phyloP scores from a whole-genome alignment of 2,797 vertebrate genomes.

The Acanthornis magna region DNA sequence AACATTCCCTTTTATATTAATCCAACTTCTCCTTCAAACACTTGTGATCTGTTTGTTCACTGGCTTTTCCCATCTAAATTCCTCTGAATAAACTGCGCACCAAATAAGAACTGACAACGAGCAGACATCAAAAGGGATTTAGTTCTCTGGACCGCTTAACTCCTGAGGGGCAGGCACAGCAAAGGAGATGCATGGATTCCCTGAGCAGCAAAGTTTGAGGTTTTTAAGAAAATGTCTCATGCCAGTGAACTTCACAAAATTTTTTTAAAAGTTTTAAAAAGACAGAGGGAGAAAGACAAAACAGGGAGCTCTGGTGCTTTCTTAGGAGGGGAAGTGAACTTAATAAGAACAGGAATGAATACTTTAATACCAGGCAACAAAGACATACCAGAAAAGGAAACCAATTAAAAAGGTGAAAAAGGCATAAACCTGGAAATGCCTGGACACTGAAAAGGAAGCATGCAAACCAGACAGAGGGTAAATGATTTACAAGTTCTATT shows the following conservation, averaged over 20 bases:
- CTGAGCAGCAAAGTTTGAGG: not conserved
- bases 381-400: not conserved
- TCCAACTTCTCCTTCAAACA: slow-evolving; percentile 32
- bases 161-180: not conserved
- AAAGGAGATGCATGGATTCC: not conserved
- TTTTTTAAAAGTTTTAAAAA: not conserved
- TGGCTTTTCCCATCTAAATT: slow-evolving; percentile 26
- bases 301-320: not conserved
- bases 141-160: not conserved
- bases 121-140: slow-evolving; percentile 35
- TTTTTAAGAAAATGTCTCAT: not conserved
- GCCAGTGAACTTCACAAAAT: not conserved
- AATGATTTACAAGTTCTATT: not conserved
- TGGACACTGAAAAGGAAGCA: not conserved
- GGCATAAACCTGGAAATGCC: not conserved
- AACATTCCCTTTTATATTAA: slow-evolving; percentile 2
- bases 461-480: not conserved
- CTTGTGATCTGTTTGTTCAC: not conserved
- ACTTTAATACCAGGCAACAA: not conserved
- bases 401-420: not conserved
- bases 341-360: not conserved
- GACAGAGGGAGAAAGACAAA: not conserved
- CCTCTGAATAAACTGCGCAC: slow-evolving; percentile 7
- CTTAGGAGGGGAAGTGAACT: not conserved
- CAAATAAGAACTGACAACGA: slow-evolving; percentile 39